A percentile compares a stretch with the other conserved stretches of the same genome.
phyloP scores from a whole-genome alignment of 2,797 vertebrate genomes.

The Platyrinchus mystaceus region DNA sequence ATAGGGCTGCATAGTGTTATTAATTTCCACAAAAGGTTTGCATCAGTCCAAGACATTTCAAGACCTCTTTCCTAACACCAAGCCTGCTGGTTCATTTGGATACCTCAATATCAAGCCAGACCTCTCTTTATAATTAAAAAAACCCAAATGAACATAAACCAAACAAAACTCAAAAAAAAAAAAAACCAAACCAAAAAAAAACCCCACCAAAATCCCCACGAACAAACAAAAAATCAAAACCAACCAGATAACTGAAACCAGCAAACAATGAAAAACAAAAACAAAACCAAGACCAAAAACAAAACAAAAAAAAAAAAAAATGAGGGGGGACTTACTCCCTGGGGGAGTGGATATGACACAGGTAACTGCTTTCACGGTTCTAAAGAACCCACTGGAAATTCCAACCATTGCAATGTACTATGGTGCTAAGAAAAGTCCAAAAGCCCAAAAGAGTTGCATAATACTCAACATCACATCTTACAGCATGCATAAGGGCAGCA shows the following conservation, averaged over 20 bases:
- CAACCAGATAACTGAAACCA: neutral
- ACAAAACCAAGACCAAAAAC: neutral
- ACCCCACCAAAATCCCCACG: too few relatives aligned
- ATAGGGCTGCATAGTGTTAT: neutral
- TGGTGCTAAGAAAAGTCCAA: neutral
- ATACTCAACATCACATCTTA: neutral
- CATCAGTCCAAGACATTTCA: neutral
- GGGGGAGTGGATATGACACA: neutral
- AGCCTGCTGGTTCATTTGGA: neutral
- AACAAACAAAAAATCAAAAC: neutral
- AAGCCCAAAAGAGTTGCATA: neutral
- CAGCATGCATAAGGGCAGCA: neutral
- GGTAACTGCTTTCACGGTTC: neutral
- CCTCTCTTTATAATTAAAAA: neutral
- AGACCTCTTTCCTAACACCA: neutral
- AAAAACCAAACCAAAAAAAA: too few relatives aligned
- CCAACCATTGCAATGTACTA: neutral
- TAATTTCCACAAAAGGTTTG: neutral
- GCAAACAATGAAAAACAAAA: neutral
- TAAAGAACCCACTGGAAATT: neutral
- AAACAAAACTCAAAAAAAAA: neutral
- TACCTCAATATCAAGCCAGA: neutral
- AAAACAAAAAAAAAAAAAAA: neutral
- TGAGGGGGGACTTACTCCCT: rapidly evolving
- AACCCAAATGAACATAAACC: neutral